Percentiles rank a stretch among this genome's conserved stretches.
Conservation (phyloP, 35 echinoderm and acorn worm genomes). For the Heliocidaris tuberculata region DNA sequence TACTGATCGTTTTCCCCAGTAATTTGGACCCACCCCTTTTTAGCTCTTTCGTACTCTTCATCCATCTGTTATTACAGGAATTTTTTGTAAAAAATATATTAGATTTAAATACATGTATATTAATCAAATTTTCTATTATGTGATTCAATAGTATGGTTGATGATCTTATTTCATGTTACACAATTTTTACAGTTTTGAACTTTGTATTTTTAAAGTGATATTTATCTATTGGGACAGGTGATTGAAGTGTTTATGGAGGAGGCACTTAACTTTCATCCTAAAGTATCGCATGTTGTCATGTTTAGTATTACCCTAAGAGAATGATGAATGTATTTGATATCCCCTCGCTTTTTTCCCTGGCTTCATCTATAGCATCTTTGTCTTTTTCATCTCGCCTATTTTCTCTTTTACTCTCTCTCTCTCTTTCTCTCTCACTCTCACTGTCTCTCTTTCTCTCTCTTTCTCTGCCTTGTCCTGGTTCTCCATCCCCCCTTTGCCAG, state of each 20-base stretch:
- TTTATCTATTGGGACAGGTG: not conserved
- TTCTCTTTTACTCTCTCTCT: not conserved
- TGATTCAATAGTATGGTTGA: too few species aligned
- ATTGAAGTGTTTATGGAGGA: not conserved
- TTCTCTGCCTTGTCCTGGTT: not conserved
- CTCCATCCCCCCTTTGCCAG: not conserved
- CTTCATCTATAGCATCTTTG: not conserved
- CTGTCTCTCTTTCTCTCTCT: not conserved
- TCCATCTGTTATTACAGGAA: too few species aligned
- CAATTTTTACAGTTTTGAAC: not conserved
- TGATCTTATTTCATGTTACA: too few species aligned
- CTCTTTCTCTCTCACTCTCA: not conserved
- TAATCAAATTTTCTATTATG: too few species aligned
- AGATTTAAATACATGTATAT: too few species aligned
- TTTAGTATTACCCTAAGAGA: not conserved
- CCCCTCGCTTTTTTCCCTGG: not conserved
- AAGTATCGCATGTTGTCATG: not conserved
- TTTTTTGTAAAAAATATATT: too few species aligned
- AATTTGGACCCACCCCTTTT: too few species aligned
- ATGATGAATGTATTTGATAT: not conserved
- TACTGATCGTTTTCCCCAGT: too few species aligned
- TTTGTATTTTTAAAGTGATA: too few species aligned
- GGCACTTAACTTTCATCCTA: not conserved
- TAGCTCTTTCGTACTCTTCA: too few species aligned
- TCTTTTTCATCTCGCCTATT: not conserved